phyloP scores from a whole-genome alignment of 2,797 vertebrate species.

The Liasis olivaceus region DNA sequence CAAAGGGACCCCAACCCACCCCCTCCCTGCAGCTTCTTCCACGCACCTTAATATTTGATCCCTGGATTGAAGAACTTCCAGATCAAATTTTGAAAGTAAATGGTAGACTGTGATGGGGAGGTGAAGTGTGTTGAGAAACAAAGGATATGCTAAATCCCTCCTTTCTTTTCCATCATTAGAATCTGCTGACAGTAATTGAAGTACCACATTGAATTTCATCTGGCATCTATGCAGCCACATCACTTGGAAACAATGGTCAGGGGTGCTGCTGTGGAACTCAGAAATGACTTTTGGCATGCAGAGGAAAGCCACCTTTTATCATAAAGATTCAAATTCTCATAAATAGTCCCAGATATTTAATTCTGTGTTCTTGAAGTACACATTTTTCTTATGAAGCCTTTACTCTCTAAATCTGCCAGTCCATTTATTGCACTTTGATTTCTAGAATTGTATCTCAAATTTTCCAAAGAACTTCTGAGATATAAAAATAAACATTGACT shows the following conservation, averaged over 20 bases:
- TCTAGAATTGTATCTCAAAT: neutral
- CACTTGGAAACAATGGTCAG: neutral
- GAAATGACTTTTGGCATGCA: neutral
- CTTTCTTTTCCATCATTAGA: neutral
- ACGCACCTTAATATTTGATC: no score
- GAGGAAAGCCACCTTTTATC: neutral
- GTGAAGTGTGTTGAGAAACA: neutral
- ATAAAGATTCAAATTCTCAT: constrained; percentile 12
- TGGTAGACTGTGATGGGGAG: neutral
- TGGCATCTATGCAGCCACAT: neutral
- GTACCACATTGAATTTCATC: neutral
- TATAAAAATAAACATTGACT: neutral
- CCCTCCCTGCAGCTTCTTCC: neutral
- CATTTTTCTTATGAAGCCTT: neutral
- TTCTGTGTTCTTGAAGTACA: neutral
- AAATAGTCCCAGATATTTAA: neutral
- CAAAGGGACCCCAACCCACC: neutral
- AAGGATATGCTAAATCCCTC: neutral
- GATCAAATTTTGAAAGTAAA: neutral
- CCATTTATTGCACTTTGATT: neutral
- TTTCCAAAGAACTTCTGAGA: neutral
- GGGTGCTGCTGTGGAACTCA: neutral
- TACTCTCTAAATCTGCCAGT: neutral
- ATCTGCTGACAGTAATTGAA: neutral
- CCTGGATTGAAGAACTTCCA: neutral